Evolutionary conservation across 2,888 invertebrate species (phyloP).

Genomic region (Ochropleura plecta): DNA sequence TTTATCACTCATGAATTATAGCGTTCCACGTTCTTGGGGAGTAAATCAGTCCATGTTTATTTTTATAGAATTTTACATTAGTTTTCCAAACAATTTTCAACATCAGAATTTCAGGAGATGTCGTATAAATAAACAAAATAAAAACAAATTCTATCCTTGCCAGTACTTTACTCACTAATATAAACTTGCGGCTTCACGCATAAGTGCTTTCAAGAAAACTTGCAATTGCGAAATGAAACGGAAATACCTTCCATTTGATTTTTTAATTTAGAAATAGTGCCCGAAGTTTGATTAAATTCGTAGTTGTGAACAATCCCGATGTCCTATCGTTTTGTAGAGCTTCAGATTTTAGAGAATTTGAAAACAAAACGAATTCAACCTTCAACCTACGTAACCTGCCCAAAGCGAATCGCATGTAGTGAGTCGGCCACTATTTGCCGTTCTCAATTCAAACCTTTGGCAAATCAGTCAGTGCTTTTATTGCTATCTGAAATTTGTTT

Average conservation of each 20-base stretch:
- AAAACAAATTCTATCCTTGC: too few relatives aligned
- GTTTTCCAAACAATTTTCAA: too few relatives aligned
- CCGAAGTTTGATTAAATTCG: neutral
- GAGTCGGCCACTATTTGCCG: neutral
- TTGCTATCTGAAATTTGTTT: neutral
- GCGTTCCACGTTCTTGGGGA: too few relatives aligned
- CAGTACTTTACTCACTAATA: too few relatives aligned
- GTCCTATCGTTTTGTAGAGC: slow-evolving; percentile 4
- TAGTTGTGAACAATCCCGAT: slow-evolving; percentile 1
- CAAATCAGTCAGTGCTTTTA: neutral
- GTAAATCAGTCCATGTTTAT: too few relatives aligned
- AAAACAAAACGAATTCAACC: neutral
- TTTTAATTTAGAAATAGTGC: neutral
- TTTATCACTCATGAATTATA: too few relatives aligned
- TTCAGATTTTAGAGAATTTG: neutral
- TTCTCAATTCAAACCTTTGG: slow-evolving; percentile 2
- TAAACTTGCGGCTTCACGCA: too few relatives aligned
- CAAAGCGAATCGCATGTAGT: slow-evolving; percentile 1
- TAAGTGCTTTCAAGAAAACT: too few relatives aligned
- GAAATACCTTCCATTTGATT: neutral
- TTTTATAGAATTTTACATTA: too few relatives aligned
- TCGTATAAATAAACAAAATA: too few relatives aligned
- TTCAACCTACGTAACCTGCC: neutral
- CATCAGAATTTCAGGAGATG: too few relatives aligned
- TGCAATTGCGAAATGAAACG: neutral